Evolutionary conservation across 1,140 invertebrate species (phyloP).

Genomic region (Formica selysi): DNA sequence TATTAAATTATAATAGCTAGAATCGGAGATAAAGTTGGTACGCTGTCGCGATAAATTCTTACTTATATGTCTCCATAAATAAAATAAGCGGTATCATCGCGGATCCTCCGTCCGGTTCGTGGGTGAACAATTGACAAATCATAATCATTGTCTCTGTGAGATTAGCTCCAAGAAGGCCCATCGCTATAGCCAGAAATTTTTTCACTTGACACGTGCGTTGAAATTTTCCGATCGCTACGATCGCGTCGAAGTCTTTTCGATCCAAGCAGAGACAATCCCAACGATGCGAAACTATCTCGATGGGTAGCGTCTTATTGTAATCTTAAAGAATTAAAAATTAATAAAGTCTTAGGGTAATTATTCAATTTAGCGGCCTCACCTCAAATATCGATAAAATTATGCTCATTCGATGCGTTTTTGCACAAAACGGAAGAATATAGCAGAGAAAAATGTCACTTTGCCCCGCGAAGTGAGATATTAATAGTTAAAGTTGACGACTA

Average conservation of each 20-base stretch:
- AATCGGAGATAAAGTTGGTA: background rate
- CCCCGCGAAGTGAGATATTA: no score
- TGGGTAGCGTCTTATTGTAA: constrained; percentile 81
- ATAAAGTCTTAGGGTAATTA: no score
- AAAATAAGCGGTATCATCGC: constrained; percentile 91
- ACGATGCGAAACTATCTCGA: constrained; percentile 76
- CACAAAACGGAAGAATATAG: no score
- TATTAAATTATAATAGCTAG: background rate
- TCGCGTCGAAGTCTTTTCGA: constrained; percentile 79
- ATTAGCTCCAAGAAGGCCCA: constrained; percentile 81
- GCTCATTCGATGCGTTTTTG: no score
- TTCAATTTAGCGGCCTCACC: no score
- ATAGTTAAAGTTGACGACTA: no score
- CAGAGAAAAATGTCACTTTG: no score
- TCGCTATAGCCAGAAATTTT: constrained; percentile 83
- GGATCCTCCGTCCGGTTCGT: constrained; percentile 94
- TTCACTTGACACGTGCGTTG: constrained; percentile 82
- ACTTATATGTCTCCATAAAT: constrained; percentile 90
- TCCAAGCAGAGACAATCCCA: constrained; percentile 84
- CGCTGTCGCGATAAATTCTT: background rate
- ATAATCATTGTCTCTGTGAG: constrained; percentile 91
- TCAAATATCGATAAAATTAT: no score
- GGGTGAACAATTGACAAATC: constrained; percentile 93
- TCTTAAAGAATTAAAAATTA: constrained; percentile 68
- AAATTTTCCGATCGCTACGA: constrained; percentile 82